Base-by-base conservation (phyloP, 2,888 invertebrate species). In the Spialia ferax region DNA sequence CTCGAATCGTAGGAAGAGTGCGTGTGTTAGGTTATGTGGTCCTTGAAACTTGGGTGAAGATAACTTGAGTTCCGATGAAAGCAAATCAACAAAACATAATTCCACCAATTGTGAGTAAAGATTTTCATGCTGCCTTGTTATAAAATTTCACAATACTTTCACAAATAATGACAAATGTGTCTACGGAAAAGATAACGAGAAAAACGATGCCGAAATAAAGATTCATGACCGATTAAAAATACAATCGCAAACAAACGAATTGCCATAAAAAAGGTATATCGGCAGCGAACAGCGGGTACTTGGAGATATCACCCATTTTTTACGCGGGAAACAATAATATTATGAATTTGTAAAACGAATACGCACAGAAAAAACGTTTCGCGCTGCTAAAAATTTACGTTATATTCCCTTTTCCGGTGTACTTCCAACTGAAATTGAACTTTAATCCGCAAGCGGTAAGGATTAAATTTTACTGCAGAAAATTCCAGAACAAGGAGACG, bases 371-470 rank as follows among this genome's bases (percentile, higher is more conserved):
- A 69, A 73, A 74, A 70, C 71, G 72, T 74, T 74, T 70, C 72
- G 59, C 72, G 70, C 70, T 69, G 69, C 73, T 68, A 59, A 64
- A 72, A 70, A 74, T 74, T 70, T 75, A 71, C 74, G 74, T 75
- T 74, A 70, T 69, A 70, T 70, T 63, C 65, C 32, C 35, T 61
- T 15, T 55, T 20, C 15, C 1, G 15, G 48, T 22, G 10, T 22
- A 13, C 22, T 42, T 61, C 13, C 67, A 48, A 13, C 1, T 32
- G 23, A 67, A 67, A 42, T 13, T 55, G 48, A 18, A 61, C 61
- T 48, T 26, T 55, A 15, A 23, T 11, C 23, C 35, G 6, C 20
- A 18, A 48, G 18, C 18, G 48, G 54, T 61, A 61, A 32, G 45
- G 66, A 45, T 48, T 61, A 55, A 54, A 55, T 48, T 48, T 13